Base-by-base conservation (phyloP, 2,888 invertebrate species). In the Drosophila demipolita region DNA sequence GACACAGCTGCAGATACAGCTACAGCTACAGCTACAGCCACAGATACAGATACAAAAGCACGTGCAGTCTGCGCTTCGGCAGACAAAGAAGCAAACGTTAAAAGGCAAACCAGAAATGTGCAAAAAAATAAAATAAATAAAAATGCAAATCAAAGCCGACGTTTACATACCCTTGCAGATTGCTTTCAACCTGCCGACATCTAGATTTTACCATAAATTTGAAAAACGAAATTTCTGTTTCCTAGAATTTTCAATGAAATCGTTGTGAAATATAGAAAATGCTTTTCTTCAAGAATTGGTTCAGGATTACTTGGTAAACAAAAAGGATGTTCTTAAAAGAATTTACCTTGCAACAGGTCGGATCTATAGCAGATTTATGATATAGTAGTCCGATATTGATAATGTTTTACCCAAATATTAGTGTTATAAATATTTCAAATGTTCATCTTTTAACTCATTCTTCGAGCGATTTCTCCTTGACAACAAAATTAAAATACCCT, bases 51-150 rank as follows among this genome's bases (percentile, higher is more conserved):
- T 66, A 36, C 74, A 63, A 36, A 66, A 84, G 85, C 80, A 88
- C 86, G 80, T 83, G 86, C 80, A 83, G 58, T 49, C 69, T 58
- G 70, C 73, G 72, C 26, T 36, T 23, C 64, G 36, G 52, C 50
- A 50, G 55, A 57, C 50, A 53, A 62, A 17, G 68, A 80, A 73
- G 50, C 58, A 54, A 69, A 52, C 57, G 55, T 33, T 40, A 61
- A 74, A 75, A 69, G 55, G 53, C 73, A 75, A 72, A 66, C 53
- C 50, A 49, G 42, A 66, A 69, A 68, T 53, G 40, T 67, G 71
- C 62, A 66, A 61, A 60, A 66, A 45, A 32, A 26, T n/a, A 6
- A 15, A 3, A 17, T 23, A 53, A 15, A 36, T 23, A 17, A 35
- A 23, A 7, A 0, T 45, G 3, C 8, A 1, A 42, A n/a, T 42